Base-by-base conservation (phyloP, 2,113 vertebrate genomes). In the Hucho hucho region DNA sequence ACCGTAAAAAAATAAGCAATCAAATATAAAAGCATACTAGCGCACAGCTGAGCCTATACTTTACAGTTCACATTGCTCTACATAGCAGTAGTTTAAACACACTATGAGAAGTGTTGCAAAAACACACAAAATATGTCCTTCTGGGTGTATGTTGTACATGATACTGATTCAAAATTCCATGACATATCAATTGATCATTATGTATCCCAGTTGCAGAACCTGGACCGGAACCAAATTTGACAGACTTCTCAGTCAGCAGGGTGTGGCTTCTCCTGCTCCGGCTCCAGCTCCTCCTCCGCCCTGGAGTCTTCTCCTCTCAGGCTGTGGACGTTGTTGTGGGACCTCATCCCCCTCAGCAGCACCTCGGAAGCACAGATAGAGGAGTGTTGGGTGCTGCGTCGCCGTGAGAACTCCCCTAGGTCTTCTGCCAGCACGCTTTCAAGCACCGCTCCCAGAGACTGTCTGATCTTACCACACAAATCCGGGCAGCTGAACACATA, bases 401-500 rank as follows among this genome's bases (percentile, higher is more conserved):
- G 81, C 4, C 87, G 49, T 3, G 14, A 0, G 0, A 73, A 9
- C 0, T 93, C 92, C 0, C 79, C 88, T 32, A 89, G 75, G 80
- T 94, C 93, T 18, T 94, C 93, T 26, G 81, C 72, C 84, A 94
- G 83, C 58, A 93, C 92, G 3, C 78, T 91, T 83, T 94, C 93
- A 73, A 94, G 87, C 76, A 94, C 92, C 0, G 83, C 73, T 25
- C 87, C 86, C 70, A 94, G 79, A 3, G 93, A 94, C 74, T 87
- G 82, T 13, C 84, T 85, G 74, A 95, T 91, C 77, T 91, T 93
- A 26, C 1, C 75, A 78, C 89, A 80, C 77, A 94, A 75, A 75
- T 92, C 92, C 0, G 88, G 92, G 75, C 93, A 94, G 72, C 93
- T 94, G 78, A 94, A 81, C 63, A 94, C 91, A 16, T 95, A 95